phyloP scores from a whole-genome alignment of 2,888 invertebrate species.

The Rosalia funebris region DNA sequence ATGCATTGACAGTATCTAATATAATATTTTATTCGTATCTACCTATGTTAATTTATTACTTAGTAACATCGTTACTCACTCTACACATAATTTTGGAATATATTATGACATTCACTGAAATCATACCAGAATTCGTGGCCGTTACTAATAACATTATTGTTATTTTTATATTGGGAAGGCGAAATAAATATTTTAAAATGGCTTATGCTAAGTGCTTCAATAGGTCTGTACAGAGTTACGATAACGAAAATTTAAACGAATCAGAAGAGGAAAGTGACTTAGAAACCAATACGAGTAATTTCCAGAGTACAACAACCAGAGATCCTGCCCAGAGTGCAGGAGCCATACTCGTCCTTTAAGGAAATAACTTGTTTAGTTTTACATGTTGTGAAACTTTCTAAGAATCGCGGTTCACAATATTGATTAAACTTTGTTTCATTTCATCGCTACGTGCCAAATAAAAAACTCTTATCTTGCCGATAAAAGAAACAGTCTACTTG shows the following conservation, averaged over 20 bases:
- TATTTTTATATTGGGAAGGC: slow-evolving; percentile 36
- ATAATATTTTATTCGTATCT: slow-evolving; percentile 31
- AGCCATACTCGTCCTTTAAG: too few species aligned
- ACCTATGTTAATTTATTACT: slow-evolving; percentile 27
- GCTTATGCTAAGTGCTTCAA: slow-evolving; percentile 40
- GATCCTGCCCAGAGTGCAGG: too few species aligned
- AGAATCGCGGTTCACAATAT: too few species aligned
- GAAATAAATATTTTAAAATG: slow-evolving; percentile 42
- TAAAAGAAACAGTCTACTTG: too few species aligned
- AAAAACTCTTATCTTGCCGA: too few species aligned
- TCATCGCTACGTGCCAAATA: too few species aligned
- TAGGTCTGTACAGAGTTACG: slow-evolving; percentile 31
- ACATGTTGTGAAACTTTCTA: too few species aligned
- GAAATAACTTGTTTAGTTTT: too few species aligned
- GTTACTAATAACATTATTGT: slow-evolving; percentile 30
- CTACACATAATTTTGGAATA: background rate
- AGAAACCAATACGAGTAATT: background rate
- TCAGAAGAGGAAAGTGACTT: slow-evolving; percentile 30
- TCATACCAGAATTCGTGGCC: slow-evolving; percentile 27
- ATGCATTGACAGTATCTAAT: slow-evolving; percentile 29
- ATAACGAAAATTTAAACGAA: slow-evolving; percentile 37
- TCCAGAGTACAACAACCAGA: too few species aligned
- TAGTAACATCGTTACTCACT: background rate
- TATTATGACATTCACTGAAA: slow-evolving; percentile 22
- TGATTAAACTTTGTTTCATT: too few species aligned